These are phyloP conservation scores for Halictus ligatus DNA, from an alignment of 2,888 invertebrate species.

Conservation along the genomic window DNA sequence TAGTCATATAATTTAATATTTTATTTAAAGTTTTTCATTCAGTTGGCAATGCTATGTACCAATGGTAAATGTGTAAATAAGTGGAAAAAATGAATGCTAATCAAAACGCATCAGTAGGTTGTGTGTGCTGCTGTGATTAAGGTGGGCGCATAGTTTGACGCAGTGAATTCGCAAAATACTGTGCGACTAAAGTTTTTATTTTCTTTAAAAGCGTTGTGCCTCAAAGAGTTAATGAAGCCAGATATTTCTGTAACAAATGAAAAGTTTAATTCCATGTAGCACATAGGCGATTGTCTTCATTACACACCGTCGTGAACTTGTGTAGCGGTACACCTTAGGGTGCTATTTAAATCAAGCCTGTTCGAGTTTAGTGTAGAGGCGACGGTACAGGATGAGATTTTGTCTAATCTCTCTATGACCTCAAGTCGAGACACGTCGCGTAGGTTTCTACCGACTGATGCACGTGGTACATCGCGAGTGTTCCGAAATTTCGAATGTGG, in stretches of 20 bases:
- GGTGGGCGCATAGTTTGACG: no score
- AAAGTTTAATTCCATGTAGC: background rate
- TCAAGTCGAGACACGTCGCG: background rate
- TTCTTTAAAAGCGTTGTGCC: no score
- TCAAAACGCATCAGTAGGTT: no score
- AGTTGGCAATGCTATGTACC: no score
- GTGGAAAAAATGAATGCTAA: no score
- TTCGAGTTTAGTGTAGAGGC: background rate
- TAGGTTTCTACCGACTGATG: conserved; percentile 4
- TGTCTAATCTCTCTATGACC: background rate
- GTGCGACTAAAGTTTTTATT: no score
- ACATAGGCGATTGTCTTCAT: background rate
- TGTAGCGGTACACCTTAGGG: background rate
- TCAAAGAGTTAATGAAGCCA: no score
- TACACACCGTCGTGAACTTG: background rate
- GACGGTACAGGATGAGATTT: background rate
- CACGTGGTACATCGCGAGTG: background rate
- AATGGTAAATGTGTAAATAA: no score
- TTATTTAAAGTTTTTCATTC: no score
- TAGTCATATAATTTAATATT: no score
- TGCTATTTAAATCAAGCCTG: background rate
- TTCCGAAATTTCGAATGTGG: conserved; percentile 6
- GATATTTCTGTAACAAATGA: background rate
- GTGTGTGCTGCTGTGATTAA: no score
- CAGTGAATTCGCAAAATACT: no score